These are phyloP conservation scores for Drosophila yakuba DNA, from an alignment of 1,140 invertebrate genomes.

Conservation along the genomic window DNA sequence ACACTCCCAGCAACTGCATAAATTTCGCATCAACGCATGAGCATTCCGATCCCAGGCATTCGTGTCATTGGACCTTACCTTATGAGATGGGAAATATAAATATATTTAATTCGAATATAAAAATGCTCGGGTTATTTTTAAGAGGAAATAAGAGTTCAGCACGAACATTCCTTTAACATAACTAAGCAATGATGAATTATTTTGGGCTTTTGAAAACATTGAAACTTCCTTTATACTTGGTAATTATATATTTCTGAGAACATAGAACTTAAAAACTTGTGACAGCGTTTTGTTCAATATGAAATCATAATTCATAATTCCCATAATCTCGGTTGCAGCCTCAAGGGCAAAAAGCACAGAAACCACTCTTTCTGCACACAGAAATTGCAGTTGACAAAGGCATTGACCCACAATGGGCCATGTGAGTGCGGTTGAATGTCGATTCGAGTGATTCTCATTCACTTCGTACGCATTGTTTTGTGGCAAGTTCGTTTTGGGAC, in stretches of 20 bases:
- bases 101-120: neutral
- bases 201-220: neutral
- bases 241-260: neutral
- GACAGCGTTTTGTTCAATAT: neutral
- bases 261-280: neutral
- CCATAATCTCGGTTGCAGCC: slow-evolving; percentile 18
- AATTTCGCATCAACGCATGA: slow-evolving; percentile 38
- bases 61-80: slow-evolving; percentile 53
- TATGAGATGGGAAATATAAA: slow-evolving; percentile 7
- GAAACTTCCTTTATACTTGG: neutral
- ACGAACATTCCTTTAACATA: neutral
- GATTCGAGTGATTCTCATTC: slow-evolving; percentile 24
- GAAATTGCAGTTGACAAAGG: slow-evolving; percentile 40
- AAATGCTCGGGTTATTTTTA: neutral
- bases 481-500: slow-evolving; percentile 46
- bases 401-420: slow-evolving; percentile 46
- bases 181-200: neutral
- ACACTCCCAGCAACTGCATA: slow-evolving; percentile 42
- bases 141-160: too few species aligned
- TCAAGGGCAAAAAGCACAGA: slow-evolving; percentile 27
- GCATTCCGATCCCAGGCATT: slow-evolving; percentile 4
- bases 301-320: slow-evolving; percentile 11
- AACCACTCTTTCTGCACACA: slow-evolving; percentile 16
- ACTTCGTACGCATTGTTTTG: slow-evolving; percentile 26
- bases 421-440: slow-evolving; percentile 11